These are phyloP conservation scores for Eulemur rubriventer DNA, from an alignment of 2,797 vertebrate species.

Conservation along the genomic window DNA sequence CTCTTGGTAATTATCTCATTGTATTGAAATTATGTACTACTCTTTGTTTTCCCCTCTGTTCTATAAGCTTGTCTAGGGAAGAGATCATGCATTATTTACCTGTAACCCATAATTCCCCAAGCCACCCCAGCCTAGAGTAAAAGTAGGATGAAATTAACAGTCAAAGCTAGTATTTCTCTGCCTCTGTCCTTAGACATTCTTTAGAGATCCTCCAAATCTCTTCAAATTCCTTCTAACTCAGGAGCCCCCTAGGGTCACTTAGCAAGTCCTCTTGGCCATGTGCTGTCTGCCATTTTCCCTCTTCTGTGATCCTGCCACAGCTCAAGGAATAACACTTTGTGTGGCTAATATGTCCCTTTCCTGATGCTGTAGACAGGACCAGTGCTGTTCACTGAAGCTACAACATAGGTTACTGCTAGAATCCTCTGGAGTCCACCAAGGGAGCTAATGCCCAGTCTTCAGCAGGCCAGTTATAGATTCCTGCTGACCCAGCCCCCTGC, in stretches of 20 bases:
- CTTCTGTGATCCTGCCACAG: neutral
- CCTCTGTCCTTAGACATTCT: neutral
- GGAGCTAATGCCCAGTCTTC: neutral
- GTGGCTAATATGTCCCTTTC: neutral
- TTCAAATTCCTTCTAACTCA: neutral
- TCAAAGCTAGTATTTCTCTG: slow-evolving; percentile 25
- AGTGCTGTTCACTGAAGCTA: neutral
- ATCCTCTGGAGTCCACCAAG: neutral
- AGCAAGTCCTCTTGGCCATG: neutral
- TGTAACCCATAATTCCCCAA: neutral
- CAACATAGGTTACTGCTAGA: neutral
- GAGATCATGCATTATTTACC: neutral
- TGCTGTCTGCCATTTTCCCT: neutral
- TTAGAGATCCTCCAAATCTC: neutral
- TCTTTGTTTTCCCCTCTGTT: neutral
- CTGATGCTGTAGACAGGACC: neutral
- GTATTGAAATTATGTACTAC: neutral
- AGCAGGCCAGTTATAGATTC: neutral
- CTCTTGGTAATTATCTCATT: neutral
- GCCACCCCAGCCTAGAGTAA: neutral
- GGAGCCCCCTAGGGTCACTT: neutral
- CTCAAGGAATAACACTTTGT: neutral
- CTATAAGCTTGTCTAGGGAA: neutral
- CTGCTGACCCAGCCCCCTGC: neutral
- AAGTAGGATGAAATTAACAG: slow-evolving; percentile 4